Conservation (phyloP, 2,888 invertebrate genomes). For the Thereva nobilitata region DNA sequence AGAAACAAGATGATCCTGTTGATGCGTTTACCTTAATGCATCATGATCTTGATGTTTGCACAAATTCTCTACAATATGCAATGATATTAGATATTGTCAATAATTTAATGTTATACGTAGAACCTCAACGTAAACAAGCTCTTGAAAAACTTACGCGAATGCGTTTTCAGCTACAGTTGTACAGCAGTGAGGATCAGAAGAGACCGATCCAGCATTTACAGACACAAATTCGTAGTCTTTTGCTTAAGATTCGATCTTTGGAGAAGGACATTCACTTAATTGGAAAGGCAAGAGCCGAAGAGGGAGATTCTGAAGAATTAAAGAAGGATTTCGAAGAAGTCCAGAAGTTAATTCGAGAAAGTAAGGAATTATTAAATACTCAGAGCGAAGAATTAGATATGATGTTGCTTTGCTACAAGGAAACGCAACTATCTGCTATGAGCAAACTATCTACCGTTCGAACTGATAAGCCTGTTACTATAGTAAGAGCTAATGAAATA, state of each 20-base stretch:
- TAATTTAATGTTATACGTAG: constrained; percentile 93
- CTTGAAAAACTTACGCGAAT: constrained; percentile 83
- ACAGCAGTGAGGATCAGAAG: constrained; percentile 88
- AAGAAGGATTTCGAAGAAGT: constrained; percentile 73
- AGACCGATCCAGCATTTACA: constrained; percentile 91
- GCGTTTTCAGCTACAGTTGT: constrained; percentile 91
- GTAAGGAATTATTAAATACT: constrained; percentile 84
- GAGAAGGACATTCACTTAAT: constrained; percentile 90
- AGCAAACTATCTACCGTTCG: constrained; percentile 67
- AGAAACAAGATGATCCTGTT: constrained; percentile 82
- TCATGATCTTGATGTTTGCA: constrained; percentile 97
- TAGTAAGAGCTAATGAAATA: constrained; percentile 88
- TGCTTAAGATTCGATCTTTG: constrained; percentile 80
- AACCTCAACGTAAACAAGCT: constrained; percentile 91
- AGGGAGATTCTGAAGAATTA: constrained; percentile 64
- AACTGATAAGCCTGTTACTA: constrained; percentile 72
- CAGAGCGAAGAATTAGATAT: constrained; percentile 94
- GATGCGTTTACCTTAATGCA: constrained; percentile 98
- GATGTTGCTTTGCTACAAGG: constrained; percentile 91
- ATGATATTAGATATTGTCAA: constrained; percentile 98
- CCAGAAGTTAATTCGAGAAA: constrained; percentile 73
- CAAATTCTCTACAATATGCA: constrained; percentile 91
- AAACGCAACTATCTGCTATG: constrained; percentile 68
- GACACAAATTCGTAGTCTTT: constrained; percentile 72
- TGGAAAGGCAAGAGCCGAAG: constrained; percentile 77